Percentiles rank a stretch among this genome's conserved stretches.
Evolutionary conservation across 2,113 vertebrate genomes (phyloP).

Genomic region (Phalacrocorax pelagicus): DNA sequence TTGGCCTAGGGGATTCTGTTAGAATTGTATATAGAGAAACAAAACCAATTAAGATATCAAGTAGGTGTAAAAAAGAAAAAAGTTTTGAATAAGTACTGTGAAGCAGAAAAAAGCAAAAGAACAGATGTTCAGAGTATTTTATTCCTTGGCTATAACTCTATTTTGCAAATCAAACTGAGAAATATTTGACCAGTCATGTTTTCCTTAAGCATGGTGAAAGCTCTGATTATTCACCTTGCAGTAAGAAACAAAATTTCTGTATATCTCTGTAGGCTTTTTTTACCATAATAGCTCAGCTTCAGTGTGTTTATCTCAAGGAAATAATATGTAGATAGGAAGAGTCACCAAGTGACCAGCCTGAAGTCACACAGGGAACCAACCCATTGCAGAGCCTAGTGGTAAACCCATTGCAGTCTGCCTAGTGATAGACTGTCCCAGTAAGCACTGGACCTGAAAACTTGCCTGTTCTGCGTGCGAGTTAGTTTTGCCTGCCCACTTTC

Average conservation of each 20-base stretch:
- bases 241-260: not conserved
- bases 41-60: not conserved
- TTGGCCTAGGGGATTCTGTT: not conserved
- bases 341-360: not conserved
- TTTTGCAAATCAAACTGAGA: not conserved
- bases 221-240: not conserved
- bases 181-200: not conserved
- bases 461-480: not conserved
- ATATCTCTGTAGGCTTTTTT: not conserved
- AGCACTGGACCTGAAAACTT: not conserved
- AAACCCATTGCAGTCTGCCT: not conserved
- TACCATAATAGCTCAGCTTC: not conserved
- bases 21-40: not conserved
- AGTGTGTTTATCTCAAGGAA: not conserved
- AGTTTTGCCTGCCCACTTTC: not conserved
- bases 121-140: not conserved
- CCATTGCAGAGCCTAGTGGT: not conserved
- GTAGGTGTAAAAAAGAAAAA: not conserved
- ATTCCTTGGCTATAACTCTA: not conserved
- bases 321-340: not conserved
- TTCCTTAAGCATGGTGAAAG: not conserved
- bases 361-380: not conserved
- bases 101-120: not conserved
- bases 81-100: not conserved
- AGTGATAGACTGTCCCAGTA: not conserved